Conservation (phyloP, 1,140 invertebrate species). For the Caenorhabditis tropicalis region DNA sequence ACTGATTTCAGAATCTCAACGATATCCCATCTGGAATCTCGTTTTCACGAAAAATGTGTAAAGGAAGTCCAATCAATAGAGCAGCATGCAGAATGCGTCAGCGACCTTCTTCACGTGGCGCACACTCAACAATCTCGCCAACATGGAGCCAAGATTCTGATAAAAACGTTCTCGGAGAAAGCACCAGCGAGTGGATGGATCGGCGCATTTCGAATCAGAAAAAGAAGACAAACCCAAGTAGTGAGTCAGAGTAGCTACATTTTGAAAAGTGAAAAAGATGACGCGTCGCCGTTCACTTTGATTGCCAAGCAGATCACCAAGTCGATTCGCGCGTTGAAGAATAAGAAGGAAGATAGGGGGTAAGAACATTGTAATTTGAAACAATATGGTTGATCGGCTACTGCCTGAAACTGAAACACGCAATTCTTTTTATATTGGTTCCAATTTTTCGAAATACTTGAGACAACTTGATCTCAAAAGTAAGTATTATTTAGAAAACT, state of each 20-base stretch:
- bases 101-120: not conserved
- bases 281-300: not conserved
- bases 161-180: not conserved
- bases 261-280: not conserved
- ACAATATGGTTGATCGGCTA: not conserved
- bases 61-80: not conserved
- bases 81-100: not conserved
- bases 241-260: not conserved
- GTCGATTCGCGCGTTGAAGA: slow-evolving; percentile 42
- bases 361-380: not conserved
- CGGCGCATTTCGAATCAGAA: not conserved
- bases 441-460: no score
- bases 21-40: not conserved
- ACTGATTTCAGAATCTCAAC: not conserved
- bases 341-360: slow-evolving; percentile 39
- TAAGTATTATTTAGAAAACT: not conserved
- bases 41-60: slow-evolving; percentile 5
- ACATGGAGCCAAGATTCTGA: not conserved
- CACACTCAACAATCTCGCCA: not conserved
- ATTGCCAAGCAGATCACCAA: slow-evolving; percentile 47
- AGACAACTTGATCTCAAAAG: no score
- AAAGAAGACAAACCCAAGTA: not conserved
- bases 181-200: not conserved
- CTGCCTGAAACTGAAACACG: no score
- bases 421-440: no score